Evolutionary conservation across 2,113 vertebrate genomes (phyloP).

Genomic region (Butorides virescens): DNA sequence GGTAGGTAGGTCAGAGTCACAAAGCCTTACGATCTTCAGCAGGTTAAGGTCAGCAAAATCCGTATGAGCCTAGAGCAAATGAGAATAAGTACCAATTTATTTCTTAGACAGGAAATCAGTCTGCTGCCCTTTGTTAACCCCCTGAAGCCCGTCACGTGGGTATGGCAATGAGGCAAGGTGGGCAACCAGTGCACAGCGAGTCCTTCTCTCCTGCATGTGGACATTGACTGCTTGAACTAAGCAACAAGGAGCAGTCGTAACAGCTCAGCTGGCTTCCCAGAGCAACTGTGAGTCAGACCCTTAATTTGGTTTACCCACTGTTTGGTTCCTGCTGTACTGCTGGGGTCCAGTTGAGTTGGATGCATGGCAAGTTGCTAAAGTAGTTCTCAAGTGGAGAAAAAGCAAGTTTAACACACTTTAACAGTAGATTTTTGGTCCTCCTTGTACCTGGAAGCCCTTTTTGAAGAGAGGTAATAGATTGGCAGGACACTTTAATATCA

Average conservation of each 20-base stretch:
- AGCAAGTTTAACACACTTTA: background rate
- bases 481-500: background rate
- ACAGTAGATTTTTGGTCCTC: background rate
- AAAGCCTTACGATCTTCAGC: background rate
- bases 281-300: background rate
- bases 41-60: background rate
- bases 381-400: background rate
- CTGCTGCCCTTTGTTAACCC: background rate
- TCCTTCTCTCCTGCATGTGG: background rate
- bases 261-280: background rate
- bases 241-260: background rate
- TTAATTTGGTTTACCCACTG: background rate
- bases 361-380: background rate
- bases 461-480: background rate
- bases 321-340: background rate
- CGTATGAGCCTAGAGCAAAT: background rate
- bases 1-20: background rate
- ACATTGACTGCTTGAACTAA: background rate
- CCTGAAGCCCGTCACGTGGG: background rate
- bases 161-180: background rate
- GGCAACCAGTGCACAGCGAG: background rate
- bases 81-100: background rate
- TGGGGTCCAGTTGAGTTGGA: background rate
- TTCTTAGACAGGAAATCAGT: background rate
- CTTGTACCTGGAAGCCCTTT: background rate